phyloP scores from a whole-genome alignment of 2,888 invertebrate genomes.

The Portevinia maculata region DNA sequence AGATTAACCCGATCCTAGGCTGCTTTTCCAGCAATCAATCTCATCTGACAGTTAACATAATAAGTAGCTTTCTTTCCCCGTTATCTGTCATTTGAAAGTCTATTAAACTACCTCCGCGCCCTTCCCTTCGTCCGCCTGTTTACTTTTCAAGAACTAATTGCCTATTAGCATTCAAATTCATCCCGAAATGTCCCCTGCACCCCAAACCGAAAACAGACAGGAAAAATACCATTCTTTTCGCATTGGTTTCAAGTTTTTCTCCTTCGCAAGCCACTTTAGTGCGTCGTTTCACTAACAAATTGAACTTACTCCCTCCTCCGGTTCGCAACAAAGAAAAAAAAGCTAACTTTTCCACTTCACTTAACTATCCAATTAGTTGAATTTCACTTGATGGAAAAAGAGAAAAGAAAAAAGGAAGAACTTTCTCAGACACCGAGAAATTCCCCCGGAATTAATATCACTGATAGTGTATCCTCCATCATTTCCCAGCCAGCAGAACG shows the following conservation, averaged over 20 bases:
- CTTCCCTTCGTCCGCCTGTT: too few species aligned
- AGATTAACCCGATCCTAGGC: too few species aligned
- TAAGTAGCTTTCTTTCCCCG: too few species aligned
- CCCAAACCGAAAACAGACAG: not conserved
- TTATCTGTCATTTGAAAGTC: too few species aligned
- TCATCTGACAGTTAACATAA: too few species aligned
- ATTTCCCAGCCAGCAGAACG: not conserved
- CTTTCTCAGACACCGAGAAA: constrained; percentile 39
- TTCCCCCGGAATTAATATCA: constrained; percentile 58
- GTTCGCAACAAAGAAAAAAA: not conserved
- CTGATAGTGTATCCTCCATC: constrained; percentile 37
- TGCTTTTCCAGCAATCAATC: too few species aligned
- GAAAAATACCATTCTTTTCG: constrained; percentile 3
- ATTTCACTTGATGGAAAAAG: constrained; percentile 49
- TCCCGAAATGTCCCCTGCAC: constrained; percentile 26
- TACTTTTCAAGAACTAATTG: constrained; percentile 50
- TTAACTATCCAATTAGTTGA: constrained; percentile 71
- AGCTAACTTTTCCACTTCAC: constrained; percentile 67
- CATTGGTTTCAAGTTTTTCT: constrained; percentile 33
- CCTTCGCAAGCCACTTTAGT: constrained; percentile 10
- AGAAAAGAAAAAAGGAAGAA: constrained; percentile 29
- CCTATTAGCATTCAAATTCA: constrained; percentile 60
- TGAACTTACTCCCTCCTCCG: constrained; percentile 19
- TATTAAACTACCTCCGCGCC: not conserved
- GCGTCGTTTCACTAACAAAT: constrained; percentile 16